These are phyloP conservation scores for Megaceryle maxima DNA, from an alignment of 2,113 vertebrate species.

Conservation along the genomic window DNA sequence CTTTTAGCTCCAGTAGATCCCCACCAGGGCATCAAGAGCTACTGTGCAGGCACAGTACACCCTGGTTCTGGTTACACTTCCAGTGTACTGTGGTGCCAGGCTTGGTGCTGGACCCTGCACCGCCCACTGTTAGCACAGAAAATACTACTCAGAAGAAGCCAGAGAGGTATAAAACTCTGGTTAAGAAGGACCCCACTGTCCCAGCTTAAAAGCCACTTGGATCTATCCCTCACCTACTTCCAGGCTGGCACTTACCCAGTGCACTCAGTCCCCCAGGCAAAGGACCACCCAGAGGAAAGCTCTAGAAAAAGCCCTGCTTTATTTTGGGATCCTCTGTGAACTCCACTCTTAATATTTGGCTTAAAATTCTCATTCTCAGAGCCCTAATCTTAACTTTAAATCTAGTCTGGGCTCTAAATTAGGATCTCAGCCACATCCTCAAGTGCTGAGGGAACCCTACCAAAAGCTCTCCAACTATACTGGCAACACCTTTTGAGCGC, in stretches of 20 bases:
- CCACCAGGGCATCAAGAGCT: background rate
- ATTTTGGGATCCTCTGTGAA: background rate
- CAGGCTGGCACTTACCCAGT: background rate
- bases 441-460: background rate
- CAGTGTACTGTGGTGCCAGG: background rate
- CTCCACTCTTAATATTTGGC: background rate
- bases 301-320: background rate
- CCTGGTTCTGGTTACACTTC: background rate
- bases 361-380: background rate
- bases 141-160: background rate
- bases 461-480: background rate
- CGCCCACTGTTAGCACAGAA: background rate
- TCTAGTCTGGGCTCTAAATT: background rate
- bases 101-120: background rate
- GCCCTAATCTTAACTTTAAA: background rate
- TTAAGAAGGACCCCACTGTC: background rate
- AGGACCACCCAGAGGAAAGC: background rate
- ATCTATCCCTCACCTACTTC: background rate
- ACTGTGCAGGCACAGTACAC: background rate
- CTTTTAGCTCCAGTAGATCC: background rate
- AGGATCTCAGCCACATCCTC: background rate
- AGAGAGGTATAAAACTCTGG: background rate
- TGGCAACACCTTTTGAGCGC: background rate
- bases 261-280: background rate
- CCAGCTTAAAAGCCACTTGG: background rate